phyloP scores from a whole-genome alignment of 1,140 invertebrate genomes.

The Microvelia longipes region DNA sequence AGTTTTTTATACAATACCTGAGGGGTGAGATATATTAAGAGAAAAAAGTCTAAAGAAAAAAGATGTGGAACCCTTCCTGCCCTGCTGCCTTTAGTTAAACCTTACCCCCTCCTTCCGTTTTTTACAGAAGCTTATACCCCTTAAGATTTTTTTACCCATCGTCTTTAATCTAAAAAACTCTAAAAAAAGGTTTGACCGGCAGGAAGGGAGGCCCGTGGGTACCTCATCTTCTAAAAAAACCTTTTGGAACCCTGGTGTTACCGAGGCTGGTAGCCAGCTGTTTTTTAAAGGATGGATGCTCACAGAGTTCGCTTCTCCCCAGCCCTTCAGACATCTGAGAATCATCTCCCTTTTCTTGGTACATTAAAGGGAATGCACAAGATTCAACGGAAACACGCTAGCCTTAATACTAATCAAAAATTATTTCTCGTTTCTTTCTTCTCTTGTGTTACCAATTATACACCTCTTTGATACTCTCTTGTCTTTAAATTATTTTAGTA shows the following conservation, averaged over 20 bases:
- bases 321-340: not conserved
- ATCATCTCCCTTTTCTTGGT: not conserved
- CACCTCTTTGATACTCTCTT: no score
- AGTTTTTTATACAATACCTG: not conserved
- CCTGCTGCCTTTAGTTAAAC: not conserved
- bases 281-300: not conserved
- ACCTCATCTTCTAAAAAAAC: not conserved
- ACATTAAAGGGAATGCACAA: not conserved
- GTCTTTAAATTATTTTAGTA: no score
- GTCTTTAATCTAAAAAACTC: not conserved
- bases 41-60: not conserved
- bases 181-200: not conserved
- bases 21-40: not conserved
- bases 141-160: not conserved
- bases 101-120: not conserved
- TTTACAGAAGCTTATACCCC: not conserved
- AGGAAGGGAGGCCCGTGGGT: not conserved
- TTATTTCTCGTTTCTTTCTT: not conserved
- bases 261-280: not conserved
- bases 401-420: not conserved
- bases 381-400: not conserved
- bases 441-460: no score
- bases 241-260: no score
- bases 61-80: not conserved
- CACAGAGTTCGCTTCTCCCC: no score